Evolutionary conservation across 2,113 vertebrate genomes (phyloP).

Genomic region (Myxocyprinus asiaticus): DNA sequence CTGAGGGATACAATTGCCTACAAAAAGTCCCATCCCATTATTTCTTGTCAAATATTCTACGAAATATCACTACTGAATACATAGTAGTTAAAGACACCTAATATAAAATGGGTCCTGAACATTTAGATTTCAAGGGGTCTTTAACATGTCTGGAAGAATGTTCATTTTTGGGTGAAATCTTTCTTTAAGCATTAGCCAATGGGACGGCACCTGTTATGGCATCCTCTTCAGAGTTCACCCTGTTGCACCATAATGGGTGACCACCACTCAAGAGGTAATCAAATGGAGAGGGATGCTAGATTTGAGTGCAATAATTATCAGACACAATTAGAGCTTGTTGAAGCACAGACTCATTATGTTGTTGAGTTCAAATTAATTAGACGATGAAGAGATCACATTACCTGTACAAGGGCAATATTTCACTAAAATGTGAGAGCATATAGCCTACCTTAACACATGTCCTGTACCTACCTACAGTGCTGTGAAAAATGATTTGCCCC

Average conservation of each 20-base stretch:
- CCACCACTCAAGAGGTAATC: not conserved
- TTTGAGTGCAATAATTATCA: not conserved
- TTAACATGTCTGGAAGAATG: not conserved
- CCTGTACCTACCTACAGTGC: too few species aligned
- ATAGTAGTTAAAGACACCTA: too few species aligned
- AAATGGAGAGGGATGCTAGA: not conserved
- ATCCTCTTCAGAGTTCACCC: not conserved
- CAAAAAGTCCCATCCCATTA: too few species aligned
- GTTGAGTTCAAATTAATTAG: conserved; percentile 3
- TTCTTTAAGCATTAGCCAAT: not conserved
- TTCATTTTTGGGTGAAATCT: not conserved
- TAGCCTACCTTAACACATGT: too few species aligned
- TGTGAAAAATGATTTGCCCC: too few species aligned
- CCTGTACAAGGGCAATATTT: not conserved
- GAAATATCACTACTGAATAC: too few species aligned
- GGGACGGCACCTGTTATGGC: not conserved
- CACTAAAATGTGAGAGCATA: too few species aligned
- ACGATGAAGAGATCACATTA: not conserved
- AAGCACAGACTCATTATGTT: not conserved
- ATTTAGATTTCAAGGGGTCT: too few species aligned
- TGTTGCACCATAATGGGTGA: not conserved
- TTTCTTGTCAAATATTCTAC: too few species aligned
- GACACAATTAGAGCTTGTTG: not conserved
- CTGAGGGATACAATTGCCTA: too few species aligned
- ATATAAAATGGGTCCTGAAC: too few species aligned